A percentile compares a stretch with the other conserved stretches of the same genome.
phyloP scores from a whole-genome alignment of 2,113 vertebrate species.

The Piaya cayana region DNA sequence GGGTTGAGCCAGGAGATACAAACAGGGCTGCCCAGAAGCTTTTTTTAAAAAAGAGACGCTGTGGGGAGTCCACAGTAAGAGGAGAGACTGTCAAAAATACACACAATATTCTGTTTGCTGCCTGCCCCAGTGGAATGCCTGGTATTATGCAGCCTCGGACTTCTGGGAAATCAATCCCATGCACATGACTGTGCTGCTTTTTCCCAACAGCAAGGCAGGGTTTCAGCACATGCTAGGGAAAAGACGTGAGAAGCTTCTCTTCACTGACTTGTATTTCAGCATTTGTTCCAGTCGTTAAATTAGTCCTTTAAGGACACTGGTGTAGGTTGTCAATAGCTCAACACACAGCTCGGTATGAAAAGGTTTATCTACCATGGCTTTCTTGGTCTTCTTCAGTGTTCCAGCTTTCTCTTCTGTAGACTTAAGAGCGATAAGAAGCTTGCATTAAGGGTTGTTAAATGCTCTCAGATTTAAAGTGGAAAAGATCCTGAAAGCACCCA shows the following conservation, averaged over 20 bases:
- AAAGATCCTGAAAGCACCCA: neutral
- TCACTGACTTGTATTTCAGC: neutral
- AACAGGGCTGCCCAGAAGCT: neutral
- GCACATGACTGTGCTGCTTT: neutral
- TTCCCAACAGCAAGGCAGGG: neutral
- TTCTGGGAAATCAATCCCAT: slow-evolving; percentile 42
- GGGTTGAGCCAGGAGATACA: neutral
- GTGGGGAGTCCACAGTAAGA: slow-evolving; percentile 6
- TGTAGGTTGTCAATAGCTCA: neutral
- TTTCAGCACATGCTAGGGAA: neutral
- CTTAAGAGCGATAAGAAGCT: neutral
- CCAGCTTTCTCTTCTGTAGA: neutral
- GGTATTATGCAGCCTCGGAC: neutral
- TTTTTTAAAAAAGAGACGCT: neutral
- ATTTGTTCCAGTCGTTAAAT: neutral
- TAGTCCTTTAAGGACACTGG: neutral
- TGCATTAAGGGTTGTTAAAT: neutral
- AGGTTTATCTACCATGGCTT: neutral
- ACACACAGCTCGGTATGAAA: neutral
- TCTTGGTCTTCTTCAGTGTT: neutral
- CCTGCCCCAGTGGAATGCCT: slow-evolving; percentile 18
- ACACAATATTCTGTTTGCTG: neutral
- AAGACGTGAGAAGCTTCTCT: neutral
- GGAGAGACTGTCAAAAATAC: slow-evolving; percentile 5
- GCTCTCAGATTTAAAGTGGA: neutral